A percentile compares a stretch with the other conserved stretches of the same genome.
phyloP scores from a whole-genome alignment of 1,140 invertebrate genomes.

The Temnothorax longispinosus region DNA sequence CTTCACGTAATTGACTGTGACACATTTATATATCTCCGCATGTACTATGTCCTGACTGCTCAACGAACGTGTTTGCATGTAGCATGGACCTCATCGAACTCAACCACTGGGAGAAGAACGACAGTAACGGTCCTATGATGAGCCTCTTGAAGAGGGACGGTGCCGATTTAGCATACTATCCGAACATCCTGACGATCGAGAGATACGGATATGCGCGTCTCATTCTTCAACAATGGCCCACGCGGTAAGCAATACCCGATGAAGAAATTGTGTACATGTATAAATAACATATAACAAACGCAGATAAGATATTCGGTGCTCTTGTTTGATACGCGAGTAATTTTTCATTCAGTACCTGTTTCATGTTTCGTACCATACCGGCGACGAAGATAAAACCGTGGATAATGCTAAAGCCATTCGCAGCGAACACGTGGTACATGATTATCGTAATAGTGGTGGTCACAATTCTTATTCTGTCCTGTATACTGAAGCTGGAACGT shows the following conservation, averaged over 20 bases:
- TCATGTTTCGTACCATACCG: conserved; percentile 71
- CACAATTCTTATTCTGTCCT: conserved; percentile 34
- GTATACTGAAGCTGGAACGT: conserved; percentile 47
- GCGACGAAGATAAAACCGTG: conserved; percentile 47
- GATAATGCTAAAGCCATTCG: conserved; percentile 68
- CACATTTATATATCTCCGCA: neutral
- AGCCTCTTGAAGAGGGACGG: neutral
- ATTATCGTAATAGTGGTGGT: conserved; percentile 32
- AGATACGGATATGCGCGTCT: conserved; percentile 39
- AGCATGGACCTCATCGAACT: conserved; percentile 54
- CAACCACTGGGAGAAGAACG: conserved; percentile 29
- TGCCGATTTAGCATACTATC: conserved; percentile 54
- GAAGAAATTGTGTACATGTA: neutral
- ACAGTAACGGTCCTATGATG: conserved; percentile 50
- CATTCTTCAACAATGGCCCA: conserved; percentile 51
- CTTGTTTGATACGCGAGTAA: neutral
- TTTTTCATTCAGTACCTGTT: conserved; percentile 71
- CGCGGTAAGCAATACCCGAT: conserved; percentile 47
- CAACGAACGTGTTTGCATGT: neutral
- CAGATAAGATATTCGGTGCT: neutral
- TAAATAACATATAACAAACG: neutral
- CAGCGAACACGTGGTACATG: conserved; percentile 61
- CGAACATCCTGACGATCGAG: conserved; percentile 48
- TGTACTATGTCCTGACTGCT: too few species aligned
- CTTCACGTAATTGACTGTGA: conserved; percentile 65